Base-by-base conservation (phyloP, 2,888 invertebrate species). In the Caenorhabditis sp. region DNA sequence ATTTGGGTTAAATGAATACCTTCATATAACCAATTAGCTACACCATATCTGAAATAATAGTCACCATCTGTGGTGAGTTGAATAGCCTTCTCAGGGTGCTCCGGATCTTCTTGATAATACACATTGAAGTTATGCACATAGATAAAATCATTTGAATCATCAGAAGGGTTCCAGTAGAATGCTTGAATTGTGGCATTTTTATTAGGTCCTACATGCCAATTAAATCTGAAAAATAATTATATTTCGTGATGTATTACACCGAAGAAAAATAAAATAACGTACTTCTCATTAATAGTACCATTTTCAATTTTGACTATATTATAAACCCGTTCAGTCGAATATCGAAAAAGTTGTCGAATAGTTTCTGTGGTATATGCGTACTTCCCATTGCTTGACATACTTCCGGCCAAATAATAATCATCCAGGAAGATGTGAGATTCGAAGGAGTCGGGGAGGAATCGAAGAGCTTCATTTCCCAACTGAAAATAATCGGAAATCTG, bases 21-120 rank as follows among this genome's bases (percentile, higher is more conserved):
- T 70, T 82, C 81, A 62, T 82, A 80, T 4, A 82, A 64, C 81
- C 81, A 82, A 54, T 82, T 79, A 0, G 80, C 60, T 14, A 78
- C 62, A 31, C 81, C 81, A 64, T 80, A 80, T 67, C 77, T 59
- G 12, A 73, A 66, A 23, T 70, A 75, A 10, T 72, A 65, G 4
- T 68, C 58, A 26, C 80, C 81, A 58, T 74, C 70, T 10, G 69
- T 59, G 12, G 77, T 77, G 38, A 82, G 63, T 21, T 72, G 71
- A 43, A 78, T 59, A 2, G 78, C 80, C 7, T 61, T 58, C 7
- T 72, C 73, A 27, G 75, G 78, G 8, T 68, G 52, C 36, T 77
- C 78, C 0, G 81, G 81, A 53, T 82, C 71, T n/a, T 63, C 60
- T 69, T 82, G 81, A 54, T 82, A 82, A 62, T 77, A 82, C 12